Base-by-base conservation (phyloP, 2,797 vertebrate genomes). In the Gadopsis marmoratus region DNA sequence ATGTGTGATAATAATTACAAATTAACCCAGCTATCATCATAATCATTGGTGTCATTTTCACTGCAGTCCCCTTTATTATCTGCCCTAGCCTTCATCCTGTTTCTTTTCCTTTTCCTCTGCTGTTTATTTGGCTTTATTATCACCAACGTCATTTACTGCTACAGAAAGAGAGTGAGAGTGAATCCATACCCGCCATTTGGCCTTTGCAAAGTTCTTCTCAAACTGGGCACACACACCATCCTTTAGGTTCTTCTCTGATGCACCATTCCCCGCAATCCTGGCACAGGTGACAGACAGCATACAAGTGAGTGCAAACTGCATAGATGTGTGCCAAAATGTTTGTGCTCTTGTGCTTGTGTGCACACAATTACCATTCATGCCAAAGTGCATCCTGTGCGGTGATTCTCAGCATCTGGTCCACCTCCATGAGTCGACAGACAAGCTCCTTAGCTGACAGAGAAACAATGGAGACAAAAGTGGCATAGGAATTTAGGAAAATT, bases 151-250 rank as follows among this genome's bases (percentile, higher is more conserved):
- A 61, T 59, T 77, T 63, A 59, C 37, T 72, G 61, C 64, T 41
- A 78, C 7, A 70, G 54, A 58, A 45, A 73, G 35, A 67, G 45
- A 59, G 21, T 16, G 29, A 29, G 16, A 58, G 66, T 65, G 39
- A 74, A 63, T 41, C 85, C 96, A 89, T 94, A 97, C 96, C 96
- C 96, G 92, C 96, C 96, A 97, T 61, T 97, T 97, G 82, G 96
- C 96, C 84, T 97, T 97, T 53, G 96, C 96, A 91, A 97, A 97
- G 91, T 97, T 97, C 92, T 97, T 97, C 92, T 97, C 95, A 88
- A 97, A 96, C 87, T 97, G 96, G 70, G 96, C 96, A 69, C 96
- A 97, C 58, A 97, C 96, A 2, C 96, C 96, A 48, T 94, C 96
- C 84, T 97, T 97, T 14, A 97, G 92, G 86, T 97, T 97, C 84